Base-by-base conservation (phyloP, 1,140 invertebrate species). In the Papilio helenus region DNA sequence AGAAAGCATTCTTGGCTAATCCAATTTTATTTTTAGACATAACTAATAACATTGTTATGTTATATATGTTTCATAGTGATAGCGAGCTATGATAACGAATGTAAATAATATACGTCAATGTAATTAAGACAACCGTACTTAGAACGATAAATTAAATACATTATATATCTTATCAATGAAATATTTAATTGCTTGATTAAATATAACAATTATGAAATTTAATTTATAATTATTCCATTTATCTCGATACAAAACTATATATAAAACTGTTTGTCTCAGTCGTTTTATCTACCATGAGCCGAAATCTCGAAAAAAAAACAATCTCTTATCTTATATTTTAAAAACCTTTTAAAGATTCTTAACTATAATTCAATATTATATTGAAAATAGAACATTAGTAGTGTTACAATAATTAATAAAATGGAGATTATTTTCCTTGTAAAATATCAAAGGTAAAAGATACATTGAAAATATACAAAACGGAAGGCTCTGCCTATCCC, bases 101-200 rank as follows among this genome's bases (percentile, higher is more conserved):
- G 74, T 76, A 55, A 76, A 76, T 58, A 76, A 76, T 34, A 39
- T 76, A 76, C 74, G 74, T 76, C 74, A 76, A 58, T 58, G 74
- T 76, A 76, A 76, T 76, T 76, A 76, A 76, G 74, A 44, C 49
- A 51, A 39, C 58, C 3, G 61, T 16, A 55, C 26, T 14, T 76
- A 34, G 49, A 58, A 34, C 74, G 26, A 55, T 58, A 55, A 76
- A 76, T 76, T 76, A 76, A 76, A 58, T 76, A 55, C 49, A 68
- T 68, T 68, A 49, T 58, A 49, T 46, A 14, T 34, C 16, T 34
- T 76, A 76, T 58, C 74, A 76, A 76, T 58, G 74, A 76, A 76
- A 58, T 76, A 76, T 76, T 58, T 58, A 34, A 76, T 58, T 76
- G 29, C 74, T 9, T 76, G 16, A 58, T 76, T 76, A 76, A 76